Percentiles rank a stretch among this genome's conserved stretches.
phyloP scores from a whole-genome alignment of 2,888 invertebrate genomes.

The Romanomermis culicivorax region DNA sequence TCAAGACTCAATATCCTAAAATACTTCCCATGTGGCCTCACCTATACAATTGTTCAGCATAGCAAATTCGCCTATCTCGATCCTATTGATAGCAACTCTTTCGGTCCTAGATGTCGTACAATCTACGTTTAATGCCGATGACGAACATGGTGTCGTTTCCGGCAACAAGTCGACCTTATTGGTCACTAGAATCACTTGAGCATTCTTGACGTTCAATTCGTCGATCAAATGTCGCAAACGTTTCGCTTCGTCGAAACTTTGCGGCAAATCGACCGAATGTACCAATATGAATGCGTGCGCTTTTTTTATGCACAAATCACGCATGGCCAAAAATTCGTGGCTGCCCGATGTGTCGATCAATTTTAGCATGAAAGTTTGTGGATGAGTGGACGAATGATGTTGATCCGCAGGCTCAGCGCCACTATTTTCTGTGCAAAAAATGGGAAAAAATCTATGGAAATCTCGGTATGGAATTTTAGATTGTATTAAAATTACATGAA shows the following conservation, averaged over 20 bases:
- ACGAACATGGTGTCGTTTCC: not conserved
- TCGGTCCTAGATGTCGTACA: too few relatives aligned
- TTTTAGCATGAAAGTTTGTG: conserved; percentile 14
- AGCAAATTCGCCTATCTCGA: too few relatives aligned
- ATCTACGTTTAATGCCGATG: too few relatives aligned
- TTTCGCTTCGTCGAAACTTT: conserved; percentile 20
- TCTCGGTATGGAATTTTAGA: not conserved
- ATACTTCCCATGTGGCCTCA: too few relatives aligned
- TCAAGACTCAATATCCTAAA: too few relatives aligned
- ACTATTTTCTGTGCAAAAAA: too few relatives aligned
- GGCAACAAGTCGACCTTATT: not conserved
- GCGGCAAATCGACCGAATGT: conserved; percentile 17
- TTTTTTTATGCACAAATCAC: conserved; percentile 21
- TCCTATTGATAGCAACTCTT: too few relatives aligned
- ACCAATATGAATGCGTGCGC: conserved; percentile 15
- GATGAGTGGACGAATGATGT: not conserved
- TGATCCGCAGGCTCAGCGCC: too few relatives aligned
- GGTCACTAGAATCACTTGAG: conserved; percentile 6
- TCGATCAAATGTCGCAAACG: conserved; percentile 18
- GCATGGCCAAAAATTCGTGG: conserved; percentile 25
- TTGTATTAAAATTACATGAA: too few relatives aligned
- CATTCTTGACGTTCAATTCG: conserved; percentile 14
- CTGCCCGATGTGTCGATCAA: conserved; percentile 25
- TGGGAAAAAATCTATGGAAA: too few relatives aligned
- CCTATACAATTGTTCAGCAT: too few relatives aligned